Conservation (phyloP, 23 tunicate genomes). For the Ascidia mentula region DNA sequence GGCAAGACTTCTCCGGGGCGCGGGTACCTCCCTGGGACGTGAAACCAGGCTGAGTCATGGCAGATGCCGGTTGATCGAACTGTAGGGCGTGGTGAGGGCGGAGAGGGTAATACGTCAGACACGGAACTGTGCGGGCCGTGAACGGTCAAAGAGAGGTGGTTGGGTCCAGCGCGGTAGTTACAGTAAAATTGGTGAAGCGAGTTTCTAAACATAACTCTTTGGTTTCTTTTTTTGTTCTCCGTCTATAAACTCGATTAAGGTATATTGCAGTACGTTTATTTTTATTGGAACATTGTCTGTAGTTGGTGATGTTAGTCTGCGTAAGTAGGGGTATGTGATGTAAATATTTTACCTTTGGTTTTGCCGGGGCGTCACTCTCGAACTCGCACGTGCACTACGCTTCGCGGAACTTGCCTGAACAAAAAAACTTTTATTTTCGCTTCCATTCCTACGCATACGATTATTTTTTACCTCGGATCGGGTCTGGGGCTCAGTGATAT, state of each 20-base stretch:
- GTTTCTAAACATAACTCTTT: no score
- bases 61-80: slow-evolving; percentile 20
- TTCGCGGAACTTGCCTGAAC: not conserved
- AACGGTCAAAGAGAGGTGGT: slow-evolving; percentile 39
- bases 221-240: no score
- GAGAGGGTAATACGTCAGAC: slow-evolving; percentile 30
- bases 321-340: no score
- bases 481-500: not conserved
- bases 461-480: slow-evolving; percentile 1
- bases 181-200: slow-evolving; percentile 13
- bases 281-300: no score
- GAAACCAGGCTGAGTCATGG: slow-evolving; percentile 78
- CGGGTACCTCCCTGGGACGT: slow-evolving; percentile 80
- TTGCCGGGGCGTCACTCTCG: not conserved
- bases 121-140: slow-evolving; percentile 66
- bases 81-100: slow-evolving; percentile 13
- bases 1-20: slow-evolving; percentile 63
- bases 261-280: no score
- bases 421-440: not conserved
- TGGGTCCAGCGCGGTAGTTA: slow-evolving; percentile 29
- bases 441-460: no score
- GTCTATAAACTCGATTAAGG: no score
- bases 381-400: not conserved
- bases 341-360: no score
- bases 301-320: no score